Evolutionary conservation across 1,140 invertebrate species (phyloP).

Genomic region (Aradophagus sp.): DNA sequence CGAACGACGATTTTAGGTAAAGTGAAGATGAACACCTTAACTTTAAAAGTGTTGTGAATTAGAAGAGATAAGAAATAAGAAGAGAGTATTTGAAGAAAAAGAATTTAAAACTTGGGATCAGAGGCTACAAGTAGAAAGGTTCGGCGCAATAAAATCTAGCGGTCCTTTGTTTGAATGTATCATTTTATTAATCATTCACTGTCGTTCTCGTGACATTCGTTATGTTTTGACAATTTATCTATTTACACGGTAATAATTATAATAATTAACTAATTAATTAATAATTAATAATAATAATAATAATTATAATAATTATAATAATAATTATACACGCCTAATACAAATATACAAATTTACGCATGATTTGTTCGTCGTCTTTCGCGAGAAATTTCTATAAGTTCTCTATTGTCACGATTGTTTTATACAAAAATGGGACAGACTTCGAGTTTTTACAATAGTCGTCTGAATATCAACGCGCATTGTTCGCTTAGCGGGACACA

Average conservation of each 20-base stretch:
- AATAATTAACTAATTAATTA: no score
- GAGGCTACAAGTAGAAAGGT: no score
- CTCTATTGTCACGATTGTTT: slow-evolving; percentile 49
- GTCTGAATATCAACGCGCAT: slow-evolving; percentile 52
- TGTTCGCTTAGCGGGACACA: slow-evolving; percentile 30
- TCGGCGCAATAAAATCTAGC: slow-evolving; percentile 17
- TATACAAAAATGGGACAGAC: slow-evolving; percentile 65
- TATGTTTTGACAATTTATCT: slow-evolving; percentile 73
- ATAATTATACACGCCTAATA: slow-evolving; percentile 72
- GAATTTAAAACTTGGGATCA: no score
- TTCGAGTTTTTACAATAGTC: slow-evolving; percentile 65
- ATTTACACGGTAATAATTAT: slow-evolving; percentile 72
- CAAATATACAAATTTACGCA: slow-evolving; percentile 72
- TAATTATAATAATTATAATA: slow-evolving; percentile 67
- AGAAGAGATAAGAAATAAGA: no score
- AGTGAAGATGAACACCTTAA: no score
- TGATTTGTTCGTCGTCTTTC: slow-evolving; percentile 29
- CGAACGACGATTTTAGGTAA: no score
- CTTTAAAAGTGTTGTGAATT: no score
- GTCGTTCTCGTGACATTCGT: slow-evolving; percentile 68
- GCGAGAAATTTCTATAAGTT: no score
- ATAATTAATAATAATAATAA: no score
- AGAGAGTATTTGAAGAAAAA: no score
- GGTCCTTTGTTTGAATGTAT: slow-evolving; percentile 64
- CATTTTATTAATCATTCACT: slow-evolving; percentile 72